These are phyloP conservation scores for Synergus itoensis DNA, from an alignment of 2,888 invertebrate species.

Conservation along the genomic window DNA sequence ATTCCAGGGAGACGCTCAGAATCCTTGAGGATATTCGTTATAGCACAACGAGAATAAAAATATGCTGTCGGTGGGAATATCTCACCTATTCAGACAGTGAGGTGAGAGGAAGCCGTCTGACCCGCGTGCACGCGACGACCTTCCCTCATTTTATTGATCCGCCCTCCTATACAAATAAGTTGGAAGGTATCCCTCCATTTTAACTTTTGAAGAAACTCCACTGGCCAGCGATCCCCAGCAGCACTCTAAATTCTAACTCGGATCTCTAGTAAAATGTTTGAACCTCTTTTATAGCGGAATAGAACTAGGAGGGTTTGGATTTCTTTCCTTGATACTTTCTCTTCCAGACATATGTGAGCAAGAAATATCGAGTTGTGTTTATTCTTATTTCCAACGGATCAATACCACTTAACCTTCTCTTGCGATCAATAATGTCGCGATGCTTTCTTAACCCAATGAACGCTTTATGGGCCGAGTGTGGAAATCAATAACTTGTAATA, in stretches of 20 bases:
- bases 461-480: background rate
- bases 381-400: slow-evolving; percentile 3
- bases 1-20: slow-evolving; percentile 29
- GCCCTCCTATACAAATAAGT: slow-evolving; percentile 74
- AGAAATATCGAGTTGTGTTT: slow-evolving; percentile 23
- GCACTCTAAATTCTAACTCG: slow-evolving; percentile 36
- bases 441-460: background rate
- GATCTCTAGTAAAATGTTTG: slow-evolving; percentile 27
- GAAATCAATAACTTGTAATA: background rate
- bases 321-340: background rate
- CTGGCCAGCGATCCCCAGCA: slow-evolving; percentile 53
- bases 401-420: slow-evolving; percentile 23
- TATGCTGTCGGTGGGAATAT: slow-evolving; percentile 48
- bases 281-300: slow-evolving; percentile 21
- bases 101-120: slow-evolving; percentile 68
- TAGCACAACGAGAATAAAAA: slow-evolving; percentile 35
- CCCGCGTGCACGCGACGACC: slow-evolving; percentile 72
- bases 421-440: background rate
- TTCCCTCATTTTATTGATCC: slow-evolving; percentile 77
- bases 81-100: slow-evolving; percentile 64
- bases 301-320: slow-evolving; percentile 6
- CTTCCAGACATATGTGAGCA: slow-evolving; percentile 13
- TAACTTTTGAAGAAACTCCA: slow-evolving; percentile 64
- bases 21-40: slow-evolving; percentile 34
- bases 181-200: slow-evolving; percentile 63